Conservation (phyloP, 2,888 invertebrate species). For the Bugula neritina region DNA sequence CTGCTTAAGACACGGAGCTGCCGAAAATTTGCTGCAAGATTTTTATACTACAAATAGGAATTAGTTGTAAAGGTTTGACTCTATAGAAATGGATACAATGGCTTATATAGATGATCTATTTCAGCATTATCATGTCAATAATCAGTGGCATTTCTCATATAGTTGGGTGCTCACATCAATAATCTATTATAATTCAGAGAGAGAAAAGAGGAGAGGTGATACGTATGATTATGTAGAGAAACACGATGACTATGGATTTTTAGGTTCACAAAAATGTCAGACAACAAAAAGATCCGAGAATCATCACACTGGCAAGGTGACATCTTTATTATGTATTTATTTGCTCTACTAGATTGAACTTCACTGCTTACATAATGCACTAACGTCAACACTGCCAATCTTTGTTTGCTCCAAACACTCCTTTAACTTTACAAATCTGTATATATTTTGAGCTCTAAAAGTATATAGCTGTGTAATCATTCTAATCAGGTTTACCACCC, state of each 20-base stretch:
- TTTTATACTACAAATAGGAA: no score
- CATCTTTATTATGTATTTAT: background rate
- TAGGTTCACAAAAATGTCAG: background rate
- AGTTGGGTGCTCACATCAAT: background rate
- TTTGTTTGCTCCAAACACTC: background rate
- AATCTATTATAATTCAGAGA: background rate
- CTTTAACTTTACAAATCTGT: no score
- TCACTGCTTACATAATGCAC: background rate
- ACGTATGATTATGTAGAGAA: background rate
- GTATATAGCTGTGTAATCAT: no score
- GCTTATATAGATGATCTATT: background rate
- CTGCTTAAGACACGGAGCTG: no score
- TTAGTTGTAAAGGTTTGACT: no score
- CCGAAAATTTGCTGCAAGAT: no score
- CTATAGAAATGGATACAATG: background rate
- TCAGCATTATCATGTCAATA: background rate
- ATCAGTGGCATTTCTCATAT: background rate
- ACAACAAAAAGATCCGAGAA: background rate
- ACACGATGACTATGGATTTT: conserved; percentile 20
- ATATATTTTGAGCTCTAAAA: no score
- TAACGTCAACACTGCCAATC: background rate
- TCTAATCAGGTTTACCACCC: no score
- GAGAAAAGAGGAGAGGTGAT: no score
- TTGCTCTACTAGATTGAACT: background rate
- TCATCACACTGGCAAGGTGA: background rate